Percentiles rank a stretch among this genome's conserved stretches.
phyloP scores from a whole-genome alignment of 2,113 vertebrate species.

The Oceanites oceanicus region DNA sequence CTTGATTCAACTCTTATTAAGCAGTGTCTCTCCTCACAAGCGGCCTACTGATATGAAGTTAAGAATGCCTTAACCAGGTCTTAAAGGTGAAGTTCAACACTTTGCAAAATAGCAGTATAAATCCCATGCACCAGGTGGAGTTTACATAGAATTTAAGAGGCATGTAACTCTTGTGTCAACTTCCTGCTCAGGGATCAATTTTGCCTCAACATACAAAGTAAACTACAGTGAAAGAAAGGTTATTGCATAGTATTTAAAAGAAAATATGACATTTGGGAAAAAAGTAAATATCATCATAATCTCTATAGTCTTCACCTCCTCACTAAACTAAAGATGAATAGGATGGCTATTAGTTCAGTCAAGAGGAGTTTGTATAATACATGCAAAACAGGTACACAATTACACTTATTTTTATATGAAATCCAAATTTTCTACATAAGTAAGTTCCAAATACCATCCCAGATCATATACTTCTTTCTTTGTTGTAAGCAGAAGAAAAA shows the following conservation, averaged over 20 bases:
- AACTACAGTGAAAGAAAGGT: constrained; percentile 44
- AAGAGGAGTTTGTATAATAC: neutral
- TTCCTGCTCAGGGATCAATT: constrained; percentile 14
- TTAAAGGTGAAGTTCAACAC: neutral
- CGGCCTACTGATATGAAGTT: neutral
- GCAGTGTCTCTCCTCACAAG: neutral
- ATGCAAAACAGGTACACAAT: neutral
- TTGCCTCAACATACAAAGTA: constrained; percentile 5
- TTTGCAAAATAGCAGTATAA: constrained; percentile 2
- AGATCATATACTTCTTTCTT: neutral
- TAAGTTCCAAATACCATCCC: neutral
- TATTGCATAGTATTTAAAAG: constrained; percentile 24
- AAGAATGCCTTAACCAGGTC: neutral
- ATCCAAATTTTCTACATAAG: neutral
- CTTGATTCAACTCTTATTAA: neutral
- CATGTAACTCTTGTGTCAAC: neutral
- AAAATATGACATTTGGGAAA: constrained; percentile 16
- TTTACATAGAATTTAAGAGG: constrained; percentile 12
- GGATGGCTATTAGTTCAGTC: neutral
- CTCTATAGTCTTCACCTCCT: neutral
- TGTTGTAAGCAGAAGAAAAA: neutral
- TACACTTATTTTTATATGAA: neutral
- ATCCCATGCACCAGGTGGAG: neutral
- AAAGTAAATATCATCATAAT: constrained; percentile 53
- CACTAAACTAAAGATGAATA: neutral